Percentiles rank a stretch among this genome's conserved stretches.
Evolutionary conservation across 2,888 invertebrate species (phyloP).

Genomic region (Brenthis hecate): DNA sequence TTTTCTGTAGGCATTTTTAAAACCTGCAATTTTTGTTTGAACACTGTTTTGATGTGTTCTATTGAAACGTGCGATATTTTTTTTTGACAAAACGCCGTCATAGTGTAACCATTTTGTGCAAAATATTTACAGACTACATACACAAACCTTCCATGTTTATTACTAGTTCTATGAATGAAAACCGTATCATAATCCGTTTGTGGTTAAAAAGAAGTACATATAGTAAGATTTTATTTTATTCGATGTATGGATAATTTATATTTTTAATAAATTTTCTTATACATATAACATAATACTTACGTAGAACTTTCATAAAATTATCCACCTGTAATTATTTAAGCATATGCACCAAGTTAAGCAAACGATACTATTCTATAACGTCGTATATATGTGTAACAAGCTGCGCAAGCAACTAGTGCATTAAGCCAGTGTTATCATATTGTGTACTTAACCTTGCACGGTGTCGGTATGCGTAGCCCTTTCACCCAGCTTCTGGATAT

Average conservation of each 20-base stretch:
- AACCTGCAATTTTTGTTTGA: too few relatives aligned
- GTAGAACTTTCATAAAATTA: conserved; percentile 18
- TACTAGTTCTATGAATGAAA: too few relatives aligned
- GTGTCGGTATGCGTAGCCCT: conserved; percentile 36
- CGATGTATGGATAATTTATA: neutral
- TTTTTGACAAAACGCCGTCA: too few relatives aligned
- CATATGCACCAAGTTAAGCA: conserved; percentile 23
- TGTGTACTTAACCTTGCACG: conserved; percentile 44
- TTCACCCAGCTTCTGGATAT: conserved; percentile 46
- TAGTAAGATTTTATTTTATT: too few relatives aligned
- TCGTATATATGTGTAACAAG: conserved; percentile 26
- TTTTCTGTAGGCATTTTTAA: too few relatives aligned
- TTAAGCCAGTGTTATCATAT: conserved; percentile 33
- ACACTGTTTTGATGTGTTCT: too few relatives aligned
- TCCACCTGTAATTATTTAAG: conserved; percentile 20
- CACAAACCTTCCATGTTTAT: too few relatives aligned
- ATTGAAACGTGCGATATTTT: too few relatives aligned
- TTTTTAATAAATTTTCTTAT: neutral
- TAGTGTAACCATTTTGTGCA: too few relatives aligned
- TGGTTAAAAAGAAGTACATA: too few relatives aligned
- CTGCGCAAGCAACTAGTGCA: conserved; percentile 32
- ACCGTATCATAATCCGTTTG: too few relatives aligned
- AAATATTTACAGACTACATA: too few relatives aligned
- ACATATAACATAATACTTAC: conserved; percentile 10
- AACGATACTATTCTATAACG: conserved; percentile 22